Base-by-base conservation (phyloP, 2,888 invertebrate species). In the Eupithecia inturbata region DNA sequence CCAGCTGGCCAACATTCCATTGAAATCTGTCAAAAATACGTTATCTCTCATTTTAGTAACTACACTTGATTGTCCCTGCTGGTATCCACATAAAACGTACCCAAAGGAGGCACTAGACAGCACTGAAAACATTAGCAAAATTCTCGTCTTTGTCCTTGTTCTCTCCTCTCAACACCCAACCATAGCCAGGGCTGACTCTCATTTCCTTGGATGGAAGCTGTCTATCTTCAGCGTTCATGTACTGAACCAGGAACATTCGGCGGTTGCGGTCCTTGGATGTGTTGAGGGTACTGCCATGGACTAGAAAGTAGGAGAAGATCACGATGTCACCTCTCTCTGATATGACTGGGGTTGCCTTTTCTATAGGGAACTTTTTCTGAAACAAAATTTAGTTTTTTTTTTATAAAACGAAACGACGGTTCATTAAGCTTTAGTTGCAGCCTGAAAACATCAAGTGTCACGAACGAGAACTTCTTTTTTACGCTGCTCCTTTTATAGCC, bases 231-330 rank as follows among this genome's bases (percentile, higher is more conserved):
- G 95, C 95, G 1, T 94, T 89, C 77, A 92, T 90, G 64, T 95
- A 82, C 87, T 95, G 95, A 0, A 94, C 86, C 0, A 96, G 89
- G 77, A 95, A 92, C 95, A 95, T 95, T 4, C 95, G 88, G 2
- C 95, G 88, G 0, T 91, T 84, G 31, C 90, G 82, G 2, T 82
- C 81, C 49, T 71, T 74, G 0, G 95, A 95, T 6, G 85, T 81
- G 84, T 96, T 96, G 33, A 93, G 82, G 33, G 95, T 94, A 63
- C 95, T 95, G 31, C 95, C 96, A 80, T 96, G 95, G 31, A 96
- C 85, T 16, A 95, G 85, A 4, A 95, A 87, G 80, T 95, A 95
- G 0, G 95, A 95, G 83, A 95, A 96, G 36, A 95, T 88, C 1
- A 95, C 89, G 19, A 95, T 85, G 73, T 95, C 95, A 0, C 95